These are phyloP conservation scores for Leuciscus idus DNA, from an alignment of 2,113 vertebrate genomes.

Conservation along the genomic window DNA sequence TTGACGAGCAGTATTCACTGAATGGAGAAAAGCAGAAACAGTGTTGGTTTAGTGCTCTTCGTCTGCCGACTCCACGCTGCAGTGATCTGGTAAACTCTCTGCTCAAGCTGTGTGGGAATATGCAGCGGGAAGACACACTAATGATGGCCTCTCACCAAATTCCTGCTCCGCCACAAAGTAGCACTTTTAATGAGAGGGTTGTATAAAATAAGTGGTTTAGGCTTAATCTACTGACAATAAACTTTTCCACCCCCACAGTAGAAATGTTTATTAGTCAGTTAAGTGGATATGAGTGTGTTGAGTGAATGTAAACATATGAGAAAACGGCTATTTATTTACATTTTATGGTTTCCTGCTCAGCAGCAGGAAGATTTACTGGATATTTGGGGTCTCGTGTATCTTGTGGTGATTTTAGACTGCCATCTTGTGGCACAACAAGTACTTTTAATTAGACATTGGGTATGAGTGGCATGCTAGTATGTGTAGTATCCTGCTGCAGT, in stretches of 20 bases:
- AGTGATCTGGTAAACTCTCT: neutral
- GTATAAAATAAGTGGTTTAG: constrained; percentile 56
- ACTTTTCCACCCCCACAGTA: constrained; percentile 50
- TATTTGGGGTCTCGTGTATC: neutral
- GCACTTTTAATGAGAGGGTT: constrained; percentile 47
- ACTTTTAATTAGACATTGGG: neutral
- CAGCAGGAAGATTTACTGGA: neutral
- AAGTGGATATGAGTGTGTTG: constrained; percentile 43
- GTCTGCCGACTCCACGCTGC: neutral
- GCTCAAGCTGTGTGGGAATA: constrained; percentile 50
- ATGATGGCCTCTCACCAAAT: constrained; percentile 57
- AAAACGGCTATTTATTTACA: constrained; percentile 43
- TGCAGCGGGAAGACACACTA: constrained; percentile 39
- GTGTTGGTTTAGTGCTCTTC: neutral
- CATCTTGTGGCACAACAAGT: constrained; percentile 51
- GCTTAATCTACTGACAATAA: constrained; percentile 57
- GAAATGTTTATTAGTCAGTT: constrained; percentile 51
- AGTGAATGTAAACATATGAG: constrained; percentile 53
- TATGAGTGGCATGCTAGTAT: neutral
- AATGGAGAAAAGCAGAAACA: neutral
- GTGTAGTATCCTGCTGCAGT: neutral
- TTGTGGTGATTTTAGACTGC: constrained; percentile 39
- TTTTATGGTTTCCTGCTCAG: constrained; percentile 38
- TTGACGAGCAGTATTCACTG: neutral
- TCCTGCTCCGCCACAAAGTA: constrained; percentile 27